Evolutionary conservation across 35 echinoderm and acorn worm genomes (phyloP), one percentile per base, ranked within the genome.

Genomic region (Amphiura filiformis): DNA sequence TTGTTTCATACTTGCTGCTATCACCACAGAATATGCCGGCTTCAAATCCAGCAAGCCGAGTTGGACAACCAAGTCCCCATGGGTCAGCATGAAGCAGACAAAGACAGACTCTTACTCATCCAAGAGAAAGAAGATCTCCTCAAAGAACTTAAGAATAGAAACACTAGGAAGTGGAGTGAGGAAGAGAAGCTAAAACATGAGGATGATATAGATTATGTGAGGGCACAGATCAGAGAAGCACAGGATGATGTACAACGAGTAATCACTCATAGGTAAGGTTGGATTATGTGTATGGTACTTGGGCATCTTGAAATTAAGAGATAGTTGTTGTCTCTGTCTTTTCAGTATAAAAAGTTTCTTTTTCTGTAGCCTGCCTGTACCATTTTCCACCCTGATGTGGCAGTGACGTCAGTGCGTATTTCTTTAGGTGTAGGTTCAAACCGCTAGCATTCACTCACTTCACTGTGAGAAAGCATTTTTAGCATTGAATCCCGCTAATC

Each of bases 41-140:
- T 95, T 32, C 89, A 95, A 86, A 95, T 92, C 36, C 85, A 92
- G 76, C 79, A 92, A 64, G 86, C 90, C 39, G 90, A 95, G 57
- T 57, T 95, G 39, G 94, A 89, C 49, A 91, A 57, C 75, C 57
- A 80, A 70, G 57, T 37, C 39, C 38, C 76, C 38, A 38, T 70
- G 0, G 76, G 37, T 22, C 76, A 89, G 31, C 41, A 40, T 80
- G 94, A 95, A 39, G 86, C 76, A 28, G 94, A 92, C 32, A 91
- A 86, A 78, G 82, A 92, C 35, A 41, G 90, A n/a, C 76, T 88
- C 9, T 42, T 87, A 9, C 86, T 95, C 13, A 91, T 95, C 37
- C 49, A 91, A 37, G 94, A 95, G 78, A 95, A 95, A 49, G 90
- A 89, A 37, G 89, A 89, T 4, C 83, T 95, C 11, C 83, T 95